phyloP scores from a whole-genome alignment of 2,113 vertebrate species.

The Aepyceros melampus region DNA sequence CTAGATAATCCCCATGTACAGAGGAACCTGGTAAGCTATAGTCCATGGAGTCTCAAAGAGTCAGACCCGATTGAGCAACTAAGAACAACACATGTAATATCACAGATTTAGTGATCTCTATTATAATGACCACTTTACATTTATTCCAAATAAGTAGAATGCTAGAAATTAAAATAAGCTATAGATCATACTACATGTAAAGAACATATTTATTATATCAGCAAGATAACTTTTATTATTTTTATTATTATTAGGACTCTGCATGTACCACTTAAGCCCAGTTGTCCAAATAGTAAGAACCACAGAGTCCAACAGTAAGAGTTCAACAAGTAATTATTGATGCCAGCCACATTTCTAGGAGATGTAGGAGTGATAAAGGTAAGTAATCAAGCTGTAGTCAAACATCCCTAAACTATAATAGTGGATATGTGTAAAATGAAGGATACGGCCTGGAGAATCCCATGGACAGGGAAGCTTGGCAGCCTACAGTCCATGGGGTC shows the following conservation, averaged over 20 bases:
- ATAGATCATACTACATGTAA: not conserved
- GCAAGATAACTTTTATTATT: not conserved
- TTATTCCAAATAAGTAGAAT: not conserved
- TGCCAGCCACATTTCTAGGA: not conserved
- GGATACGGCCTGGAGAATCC: not conserved
- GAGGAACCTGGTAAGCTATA: not conserved
- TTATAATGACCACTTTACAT: not conserved
- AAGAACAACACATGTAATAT: not conserved
- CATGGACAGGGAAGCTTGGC: not conserved
- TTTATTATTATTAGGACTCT: not conserved
- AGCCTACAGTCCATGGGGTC: accelerated
- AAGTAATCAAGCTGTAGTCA: not conserved
- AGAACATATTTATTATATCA: not conserved
- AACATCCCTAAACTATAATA: not conserved
- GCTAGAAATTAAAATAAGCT: not conserved
- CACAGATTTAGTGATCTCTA: not conserved
- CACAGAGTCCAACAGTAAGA: not conserved
- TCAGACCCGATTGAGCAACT: not conserved
- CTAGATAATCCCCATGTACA: not conserved
- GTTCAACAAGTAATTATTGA: not conserved
- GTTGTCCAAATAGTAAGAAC: not conserved
- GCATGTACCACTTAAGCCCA: not conserved
- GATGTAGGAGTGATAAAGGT: not conserved
- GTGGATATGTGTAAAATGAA: not conserved
- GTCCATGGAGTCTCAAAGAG: not conserved